These are phyloP conservation scores for Tetragonula carbonaria DNA, from an alignment of 2,888 invertebrate species.

Conservation along the genomic window DNA sequence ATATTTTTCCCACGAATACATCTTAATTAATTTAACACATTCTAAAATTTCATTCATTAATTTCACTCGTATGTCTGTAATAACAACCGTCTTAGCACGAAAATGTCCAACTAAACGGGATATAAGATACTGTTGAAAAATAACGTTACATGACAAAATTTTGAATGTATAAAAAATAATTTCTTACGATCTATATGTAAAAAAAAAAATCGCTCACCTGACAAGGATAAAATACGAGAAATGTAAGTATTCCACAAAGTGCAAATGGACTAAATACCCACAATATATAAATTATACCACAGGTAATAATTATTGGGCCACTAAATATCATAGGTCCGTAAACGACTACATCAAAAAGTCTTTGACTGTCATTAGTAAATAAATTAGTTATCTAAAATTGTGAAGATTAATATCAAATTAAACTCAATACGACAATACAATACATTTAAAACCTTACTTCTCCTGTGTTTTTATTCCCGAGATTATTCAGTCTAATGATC, in stretches of 20 bases:
- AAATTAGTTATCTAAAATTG: slow-evolving; percentile 85
- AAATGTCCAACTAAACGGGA: slow-evolving; percentile 82
- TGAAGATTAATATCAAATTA: neutral
- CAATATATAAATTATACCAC: slow-evolving; percentile 84
- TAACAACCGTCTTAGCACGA: slow-evolving; percentile 69
- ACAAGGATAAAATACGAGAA: slow-evolving; percentile 85
- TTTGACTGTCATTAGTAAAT: slow-evolving; percentile 86
- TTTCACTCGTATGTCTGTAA: slow-evolving; percentile 82
- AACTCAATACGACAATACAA: neutral
- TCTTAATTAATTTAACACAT: slow-evolving; percentile 87
- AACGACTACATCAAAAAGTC: slow-evolving; percentile 85
- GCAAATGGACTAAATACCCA: slow-evolving; percentile 85
- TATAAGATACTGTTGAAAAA: slow-evolving; percentile 81
- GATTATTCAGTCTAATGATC: slow-evolving; percentile 79
- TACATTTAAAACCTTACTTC: slow-evolving; percentile 67
- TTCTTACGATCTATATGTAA: neutral
- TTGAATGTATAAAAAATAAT: neutral
- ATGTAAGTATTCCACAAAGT: slow-evolving; percentile 84
- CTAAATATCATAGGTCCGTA: slow-evolving; percentile 85
- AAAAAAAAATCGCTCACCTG: slow-evolving; percentile 83
- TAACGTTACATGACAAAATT: neutral
- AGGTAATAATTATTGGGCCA: slow-evolving; percentile 85
- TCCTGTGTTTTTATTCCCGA: slow-evolving; percentile 84
- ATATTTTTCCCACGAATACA: slow-evolving; percentile 88
- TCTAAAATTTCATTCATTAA: slow-evolving; percentile 86